Conservation (phyloP, 2,797 vertebrate genomes). For the Oreonectes daqikongensis region DNA sequence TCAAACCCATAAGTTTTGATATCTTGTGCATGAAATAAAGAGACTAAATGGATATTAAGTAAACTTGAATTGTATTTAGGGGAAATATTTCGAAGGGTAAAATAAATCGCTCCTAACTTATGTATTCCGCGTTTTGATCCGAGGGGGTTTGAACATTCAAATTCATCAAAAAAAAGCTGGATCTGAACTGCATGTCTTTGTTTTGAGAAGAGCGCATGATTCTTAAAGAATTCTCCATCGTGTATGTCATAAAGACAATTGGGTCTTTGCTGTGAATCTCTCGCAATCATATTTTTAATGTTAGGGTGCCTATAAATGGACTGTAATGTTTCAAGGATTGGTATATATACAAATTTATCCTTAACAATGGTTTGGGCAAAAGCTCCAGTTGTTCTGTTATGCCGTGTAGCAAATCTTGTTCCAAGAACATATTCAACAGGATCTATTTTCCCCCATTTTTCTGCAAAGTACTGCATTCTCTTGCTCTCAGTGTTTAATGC, state of each 20-base stretch:
- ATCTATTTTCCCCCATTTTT: constrained; percentile 31
- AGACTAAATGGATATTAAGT: constrained; percentile 22
- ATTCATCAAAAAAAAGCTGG: constrained; percentile 39
- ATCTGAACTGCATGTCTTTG: constrained; percentile 33
- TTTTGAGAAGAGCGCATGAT: constrained; percentile 48
- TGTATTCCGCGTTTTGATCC: constrained; percentile 23
- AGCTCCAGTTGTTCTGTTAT: constrained; percentile 32
- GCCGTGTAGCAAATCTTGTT: constrained; percentile 44
- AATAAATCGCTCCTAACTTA: constrained; percentile 37
- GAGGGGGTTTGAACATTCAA: constrained; percentile 23
- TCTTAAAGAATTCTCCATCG: constrained; percentile 44
- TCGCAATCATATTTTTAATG: constrained; percentile 42
- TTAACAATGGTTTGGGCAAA: constrained; percentile 51
- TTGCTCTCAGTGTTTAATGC: constrained; percentile 23
- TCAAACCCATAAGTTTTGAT: constrained; percentile 34
- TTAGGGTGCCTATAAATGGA: constrained; percentile 49
- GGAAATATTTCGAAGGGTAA: constrained; percentile 30
- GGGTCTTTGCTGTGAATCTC: constrained; percentile 30
- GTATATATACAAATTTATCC: constrained; percentile 51
- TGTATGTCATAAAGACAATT: constrained; percentile 44
- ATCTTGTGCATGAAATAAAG: constrained; percentile 39
- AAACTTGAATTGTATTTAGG: constrained; percentile 4
- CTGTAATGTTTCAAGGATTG: constrained; percentile 43
- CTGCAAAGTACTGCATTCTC: constrained; percentile 7
- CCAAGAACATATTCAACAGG: constrained; percentile 46